phyloP scores from a whole-genome alignment of 1,140 invertebrate species.

The Drepana arcuata region DNA sequence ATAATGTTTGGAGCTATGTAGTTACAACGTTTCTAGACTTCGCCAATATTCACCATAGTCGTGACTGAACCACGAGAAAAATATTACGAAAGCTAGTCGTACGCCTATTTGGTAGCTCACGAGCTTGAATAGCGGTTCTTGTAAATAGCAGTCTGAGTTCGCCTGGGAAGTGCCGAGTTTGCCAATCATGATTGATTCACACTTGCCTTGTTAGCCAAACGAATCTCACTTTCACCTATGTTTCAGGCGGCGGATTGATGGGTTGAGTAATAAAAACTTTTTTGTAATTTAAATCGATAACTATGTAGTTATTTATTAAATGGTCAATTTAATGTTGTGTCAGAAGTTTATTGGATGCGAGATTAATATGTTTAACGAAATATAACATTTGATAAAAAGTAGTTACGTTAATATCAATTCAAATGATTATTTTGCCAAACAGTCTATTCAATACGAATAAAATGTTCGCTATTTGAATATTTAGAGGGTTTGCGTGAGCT shows the following conservation, averaged over 20 bases:
- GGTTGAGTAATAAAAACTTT: too few relatives aligned
- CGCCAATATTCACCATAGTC: too few relatives aligned
- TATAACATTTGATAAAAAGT: too few relatives aligned
- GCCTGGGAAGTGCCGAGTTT: conserved; percentile 28
- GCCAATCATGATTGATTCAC: too few relatives aligned
- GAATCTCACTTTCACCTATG: too few relatives aligned
- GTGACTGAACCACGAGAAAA: conserved; percentile 38
- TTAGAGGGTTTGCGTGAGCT: conserved; percentile 37
- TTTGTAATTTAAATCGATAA: too few relatives aligned
- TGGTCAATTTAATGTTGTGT: background rate
- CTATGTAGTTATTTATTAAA: background rate
- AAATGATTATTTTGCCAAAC: too few relatives aligned
- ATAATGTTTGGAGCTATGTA: too few relatives aligned
- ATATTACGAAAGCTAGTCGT: conserved; percentile 33
- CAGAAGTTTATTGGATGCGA: conserved; percentile 7
- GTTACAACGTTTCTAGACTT: too few relatives aligned
- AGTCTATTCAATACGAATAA: conserved; percentile 17
- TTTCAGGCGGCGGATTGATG: too few relatives aligned
- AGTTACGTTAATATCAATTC: too few relatives aligned
- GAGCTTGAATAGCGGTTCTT: conserved; percentile 48
- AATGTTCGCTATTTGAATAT: conserved; percentile 24
- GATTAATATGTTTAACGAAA: conserved; percentile 11
- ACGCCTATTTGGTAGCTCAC: conserved; percentile 50
- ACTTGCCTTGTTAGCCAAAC: too few relatives aligned
- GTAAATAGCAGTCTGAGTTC: conserved; percentile 30